Percentiles rank a stretch among this genome's conserved stretches.
Conservation (phyloP, 2,113 vertebrate species). For the Sus scrofa region DNA sequence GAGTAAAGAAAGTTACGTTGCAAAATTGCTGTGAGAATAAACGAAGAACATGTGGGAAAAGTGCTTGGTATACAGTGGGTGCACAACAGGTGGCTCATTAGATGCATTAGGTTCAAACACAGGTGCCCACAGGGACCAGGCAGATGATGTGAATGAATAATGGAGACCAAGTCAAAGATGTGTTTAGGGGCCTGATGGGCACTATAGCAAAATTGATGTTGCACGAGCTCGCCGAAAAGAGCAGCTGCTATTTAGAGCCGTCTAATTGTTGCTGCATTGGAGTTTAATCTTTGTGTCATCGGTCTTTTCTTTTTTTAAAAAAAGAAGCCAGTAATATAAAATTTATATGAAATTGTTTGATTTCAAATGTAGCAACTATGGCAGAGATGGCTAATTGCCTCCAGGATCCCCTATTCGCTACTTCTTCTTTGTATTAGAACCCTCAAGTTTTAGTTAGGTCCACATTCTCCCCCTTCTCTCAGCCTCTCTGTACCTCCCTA, state of each 20-base stretch:
- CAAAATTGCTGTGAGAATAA: conserved; percentile 3
- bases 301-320: background rate
- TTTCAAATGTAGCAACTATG: background rate
- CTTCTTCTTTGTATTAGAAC: background rate
- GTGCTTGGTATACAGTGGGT: background rate
- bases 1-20: conserved; percentile 10
- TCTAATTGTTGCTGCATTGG: background rate
- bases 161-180: background rate
- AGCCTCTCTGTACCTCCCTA: background rate
- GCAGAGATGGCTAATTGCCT: background rate
- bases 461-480: background rate
- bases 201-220: background rate
- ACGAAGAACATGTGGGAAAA: background rate
- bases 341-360: background rate
- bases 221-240: background rate
- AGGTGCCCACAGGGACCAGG: background rate
- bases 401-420: background rate
- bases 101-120: background rate
- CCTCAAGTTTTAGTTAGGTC: background rate
- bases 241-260: background rate
- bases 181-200: background rate
- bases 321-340: background rate
- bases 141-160: background rate
- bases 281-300: background rate
- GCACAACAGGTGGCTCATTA: background rate